phyloP scores from a whole-genome alignment of 2,113 vertebrate species.

The Cochlearius cochlearius region DNA sequence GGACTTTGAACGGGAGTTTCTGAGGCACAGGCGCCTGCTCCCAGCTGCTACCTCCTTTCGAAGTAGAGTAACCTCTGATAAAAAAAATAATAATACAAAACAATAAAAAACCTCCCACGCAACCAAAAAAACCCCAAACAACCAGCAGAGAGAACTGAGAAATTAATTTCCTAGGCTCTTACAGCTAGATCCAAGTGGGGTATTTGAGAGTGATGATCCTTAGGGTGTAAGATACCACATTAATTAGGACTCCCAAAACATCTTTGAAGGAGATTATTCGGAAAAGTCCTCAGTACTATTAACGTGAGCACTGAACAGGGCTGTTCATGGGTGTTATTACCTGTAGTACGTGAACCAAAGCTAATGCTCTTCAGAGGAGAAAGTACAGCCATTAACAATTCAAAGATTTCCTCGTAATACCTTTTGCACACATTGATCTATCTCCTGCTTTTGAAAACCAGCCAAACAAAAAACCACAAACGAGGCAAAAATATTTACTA shows the following conservation, averaged over 20 bases:
- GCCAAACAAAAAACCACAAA: background rate
- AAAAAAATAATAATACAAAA: background rate
- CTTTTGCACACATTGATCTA: background rate
- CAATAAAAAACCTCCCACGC: background rate
- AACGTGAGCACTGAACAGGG: background rate
- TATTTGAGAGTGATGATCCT: background rate
- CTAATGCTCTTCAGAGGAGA: background rate
- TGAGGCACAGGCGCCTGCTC: background rate
- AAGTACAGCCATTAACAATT: conserved; percentile 6
- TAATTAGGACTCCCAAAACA: background rate
- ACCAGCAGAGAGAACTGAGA: background rate
- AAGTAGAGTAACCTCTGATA: background rate
- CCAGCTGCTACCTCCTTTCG: background rate
- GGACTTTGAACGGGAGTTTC: background rate
- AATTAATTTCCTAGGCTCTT: background rate
- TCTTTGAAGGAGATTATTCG: background rate
- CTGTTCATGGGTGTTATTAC: background rate
- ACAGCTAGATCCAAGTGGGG: background rate
- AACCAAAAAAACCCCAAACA: background rate
- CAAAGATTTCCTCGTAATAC: background rate
- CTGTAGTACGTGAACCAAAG: background rate
- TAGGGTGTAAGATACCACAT: background rate
- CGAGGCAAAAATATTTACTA: conserved; percentile 5
- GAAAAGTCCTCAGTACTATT: background rate
- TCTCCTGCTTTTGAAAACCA: conserved; percentile 10